phyloP scores from a whole-genome alignment of 2,113 vertebrate species.

The Carassius gibelio region DNA sequence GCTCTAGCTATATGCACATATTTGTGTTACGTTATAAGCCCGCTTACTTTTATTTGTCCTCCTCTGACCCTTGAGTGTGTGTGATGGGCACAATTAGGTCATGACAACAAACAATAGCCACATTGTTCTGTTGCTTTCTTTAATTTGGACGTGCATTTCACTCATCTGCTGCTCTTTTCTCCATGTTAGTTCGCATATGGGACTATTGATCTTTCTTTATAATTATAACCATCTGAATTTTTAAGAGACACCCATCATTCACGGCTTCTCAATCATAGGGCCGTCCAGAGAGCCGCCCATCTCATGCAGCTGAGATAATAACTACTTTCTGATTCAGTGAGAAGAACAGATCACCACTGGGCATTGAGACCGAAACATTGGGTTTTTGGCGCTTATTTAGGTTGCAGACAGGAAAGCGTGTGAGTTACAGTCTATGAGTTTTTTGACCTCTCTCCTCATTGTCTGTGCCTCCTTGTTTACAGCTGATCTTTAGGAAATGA shows the following conservation, averaged over 20 bases:
- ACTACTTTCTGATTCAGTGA: neutral
- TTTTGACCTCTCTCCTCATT: slow-evolving; percentile 5
- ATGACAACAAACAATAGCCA: neutral
- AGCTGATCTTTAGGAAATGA: slow-evolving; percentile 20
- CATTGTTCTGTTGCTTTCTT: slow-evolving; percentile 11
- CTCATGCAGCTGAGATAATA: slow-evolving; percentile 23
- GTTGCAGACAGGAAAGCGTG: slow-evolving; percentile 25
- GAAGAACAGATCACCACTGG: slow-evolving; percentile 4
- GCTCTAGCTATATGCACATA: slow-evolving; percentile 48
- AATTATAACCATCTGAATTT: slow-evolving; percentile 14
- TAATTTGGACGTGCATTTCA: neutral
- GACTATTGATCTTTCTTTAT: slow-evolving; percentile 6
- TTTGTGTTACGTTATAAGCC: slow-evolving; percentile 51
- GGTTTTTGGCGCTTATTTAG: slow-evolving; percentile 12
- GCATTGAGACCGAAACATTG: slow-evolving; percentile 11
- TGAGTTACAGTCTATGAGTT: neutral
- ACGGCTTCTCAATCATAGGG: neutral
- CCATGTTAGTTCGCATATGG: neutral
- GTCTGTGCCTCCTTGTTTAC: slow-evolving; percentile 30
- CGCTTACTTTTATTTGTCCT: slow-evolving; percentile 43
- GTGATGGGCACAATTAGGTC: slow-evolving; percentile 4
- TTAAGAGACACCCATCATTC: slow-evolving; percentile 27
- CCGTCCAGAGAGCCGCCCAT: neutral
- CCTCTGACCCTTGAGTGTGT: slow-evolving; percentile 44
- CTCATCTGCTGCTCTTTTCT: neutral